Evolutionary conservation across 2,888 invertebrate genomes (phyloP).

Genomic region (Standfussiana lucernea): DNA sequence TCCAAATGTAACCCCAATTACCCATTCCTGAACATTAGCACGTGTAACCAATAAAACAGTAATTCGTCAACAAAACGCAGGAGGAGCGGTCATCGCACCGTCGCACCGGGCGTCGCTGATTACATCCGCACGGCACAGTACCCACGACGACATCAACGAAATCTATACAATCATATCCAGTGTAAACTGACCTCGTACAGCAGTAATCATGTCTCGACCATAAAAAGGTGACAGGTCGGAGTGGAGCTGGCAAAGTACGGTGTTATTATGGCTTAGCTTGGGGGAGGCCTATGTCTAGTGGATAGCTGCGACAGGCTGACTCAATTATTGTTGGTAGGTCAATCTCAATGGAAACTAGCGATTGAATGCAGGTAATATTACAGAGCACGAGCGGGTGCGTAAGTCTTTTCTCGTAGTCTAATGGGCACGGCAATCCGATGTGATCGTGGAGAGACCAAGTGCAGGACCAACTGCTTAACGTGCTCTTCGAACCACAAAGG

Average conservation of each 20-base stretch:
- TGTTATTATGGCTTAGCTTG: background rate
- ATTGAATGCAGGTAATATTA: too few species aligned
- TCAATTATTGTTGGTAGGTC: background rate
- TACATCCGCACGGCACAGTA: slow-evolving; percentile 53
- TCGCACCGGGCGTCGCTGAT: slow-evolving; percentile 33
- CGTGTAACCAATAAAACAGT: slow-evolving; percentile 16
- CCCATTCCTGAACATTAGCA: slow-evolving; percentile 16
- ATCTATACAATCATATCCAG: background rate
- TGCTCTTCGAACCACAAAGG: too few species aligned
- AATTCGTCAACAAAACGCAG: slow-evolving; percentile 20
- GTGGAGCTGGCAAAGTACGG: too few species aligned
- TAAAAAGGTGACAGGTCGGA: background rate
- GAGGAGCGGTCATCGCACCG: slow-evolving; percentile 45
- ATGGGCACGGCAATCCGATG: background rate
- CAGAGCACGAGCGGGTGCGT: too few species aligned
- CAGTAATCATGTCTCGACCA: background rate
- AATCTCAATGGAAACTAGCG: background rate
- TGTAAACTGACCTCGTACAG: background rate
- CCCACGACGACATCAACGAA: slow-evolving; percentile 12
- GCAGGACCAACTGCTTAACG: too few species aligned
- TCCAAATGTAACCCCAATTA: background rate
- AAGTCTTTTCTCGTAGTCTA: background rate
- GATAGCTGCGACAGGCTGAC: background rate
- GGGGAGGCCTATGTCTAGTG: background rate
- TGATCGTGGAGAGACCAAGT: too few species aligned